Base-by-base conservation (phyloP, 1,140 invertebrate species). In the Pomacea maculata region DNA sequence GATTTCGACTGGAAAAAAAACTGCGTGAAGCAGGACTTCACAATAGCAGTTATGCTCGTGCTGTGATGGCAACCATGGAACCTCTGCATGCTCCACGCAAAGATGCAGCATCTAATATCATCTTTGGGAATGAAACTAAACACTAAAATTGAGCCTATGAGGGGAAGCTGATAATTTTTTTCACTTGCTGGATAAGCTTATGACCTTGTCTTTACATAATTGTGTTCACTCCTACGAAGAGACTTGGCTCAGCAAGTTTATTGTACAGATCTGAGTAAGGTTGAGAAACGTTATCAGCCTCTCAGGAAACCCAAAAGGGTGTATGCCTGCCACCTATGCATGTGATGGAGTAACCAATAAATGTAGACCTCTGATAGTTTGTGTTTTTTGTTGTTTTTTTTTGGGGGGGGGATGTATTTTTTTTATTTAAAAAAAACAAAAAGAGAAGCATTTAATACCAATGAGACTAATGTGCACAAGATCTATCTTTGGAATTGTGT, bases 21-120 rank as follows among this genome's bases (percentile, higher is more conserved):
- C 81, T 91, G 54, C 82, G 90, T 11, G 89, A 90, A 34, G 89
- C 90, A 12, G 90, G 90, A 15, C 81, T 91, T 0, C 86, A 88
- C 63, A 86, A 85, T 19, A 86, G 87, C 29, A 84, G 87, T 8
- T 91, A 91, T 83, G 90, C 89, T 12, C 70, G 89, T 45, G 81
- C 87, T 25, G 79, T 89, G 0, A 82, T 91, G 52, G 78, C 85
- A 25, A 71, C 84, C 15, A 84, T 86, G 10, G 81, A 84, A 34
- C 90, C 90, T 10, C 85, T 82, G 15, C 83, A 85, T 52, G 80
- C 83, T 75, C 88, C 89, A 14, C 78, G 90, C n/a, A 86, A 85
- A 79, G 90, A 91, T 78, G 87, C 86, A 83, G 72, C 86, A 63
- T 88, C 88, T 10, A 89, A 85, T 12, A 85, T 89, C 17, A 75